Evolutionary conservation across 2,113 vertebrate species (phyloP).

Genomic region (Malurus cyaneus): DNA sequence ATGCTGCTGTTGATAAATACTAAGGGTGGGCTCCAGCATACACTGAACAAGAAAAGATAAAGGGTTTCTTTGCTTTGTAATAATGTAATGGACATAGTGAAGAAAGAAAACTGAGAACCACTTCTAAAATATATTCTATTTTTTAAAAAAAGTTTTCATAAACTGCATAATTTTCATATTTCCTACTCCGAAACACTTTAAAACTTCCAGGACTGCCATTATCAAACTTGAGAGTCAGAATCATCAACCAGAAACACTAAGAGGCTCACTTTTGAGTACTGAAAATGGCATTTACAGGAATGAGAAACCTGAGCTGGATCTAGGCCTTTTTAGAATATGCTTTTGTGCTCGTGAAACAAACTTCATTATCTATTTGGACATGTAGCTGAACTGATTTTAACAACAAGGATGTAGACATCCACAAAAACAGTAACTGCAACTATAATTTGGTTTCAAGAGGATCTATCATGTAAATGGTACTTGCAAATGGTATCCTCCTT

Average conservation of each 20-base stretch:
- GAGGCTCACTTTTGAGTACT: neutral
- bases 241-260: neutral
- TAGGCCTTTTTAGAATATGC: neutral
- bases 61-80: neutral
- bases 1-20: neutral
- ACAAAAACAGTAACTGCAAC: neutral
- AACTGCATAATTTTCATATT: neutral
- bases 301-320: neutral
- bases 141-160: neutral
- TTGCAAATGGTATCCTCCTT: neutral
- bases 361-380: neutral
- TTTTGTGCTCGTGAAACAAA: neutral
- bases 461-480: neutral
- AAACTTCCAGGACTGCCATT: neutral
- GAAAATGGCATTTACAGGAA: neutral
- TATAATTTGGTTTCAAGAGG: neutral
- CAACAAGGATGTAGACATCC: neutral
- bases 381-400: neutral
- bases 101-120: neutral
- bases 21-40: neutral
- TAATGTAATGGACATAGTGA: neutral
- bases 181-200: neutral
- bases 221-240: neutral
- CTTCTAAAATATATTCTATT: accelerated
- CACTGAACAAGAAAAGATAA: neutral